These are phyloP conservation scores for Cephonodes hylas DNA, from an alignment of 2,888 invertebrate genomes.

Conservation along the genomic window DNA sequence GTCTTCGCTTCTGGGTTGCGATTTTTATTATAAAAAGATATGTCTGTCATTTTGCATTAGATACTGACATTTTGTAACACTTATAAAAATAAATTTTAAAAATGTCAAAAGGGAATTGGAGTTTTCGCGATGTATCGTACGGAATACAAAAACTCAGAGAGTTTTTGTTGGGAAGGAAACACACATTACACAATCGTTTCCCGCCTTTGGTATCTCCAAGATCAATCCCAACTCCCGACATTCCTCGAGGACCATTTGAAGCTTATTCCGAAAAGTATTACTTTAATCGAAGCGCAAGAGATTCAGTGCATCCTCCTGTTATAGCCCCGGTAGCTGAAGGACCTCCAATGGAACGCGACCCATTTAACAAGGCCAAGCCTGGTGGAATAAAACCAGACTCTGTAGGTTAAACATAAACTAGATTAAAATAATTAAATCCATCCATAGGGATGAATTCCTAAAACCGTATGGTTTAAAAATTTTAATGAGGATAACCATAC, in stretches of 20 bases:
- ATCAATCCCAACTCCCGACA: constrained; percentile 54
- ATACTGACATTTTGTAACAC: neutral
- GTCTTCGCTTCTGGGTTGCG: too few relatives aligned
- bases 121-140: constrained; percentile 55
- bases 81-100: too few relatives aligned
- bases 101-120: constrained; percentile 32
- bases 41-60: too few relatives aligned
- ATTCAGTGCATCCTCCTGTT: constrained; percentile 62
- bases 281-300: constrained; percentile 38
- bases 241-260: constrained; percentile 55
- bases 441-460: too few relatives aligned
- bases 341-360: constrained; percentile 33
- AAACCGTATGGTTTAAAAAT: too few relatives aligned
- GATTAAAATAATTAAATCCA: neutral
- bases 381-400: constrained; percentile 40
- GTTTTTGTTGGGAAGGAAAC: constrained; percentile 58
- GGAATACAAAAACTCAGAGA: constrained; percentile 49
- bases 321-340: constrained; percentile 61
- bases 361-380: constrained; percentile 27
- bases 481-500: too few relatives aligned
- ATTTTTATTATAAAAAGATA: too few relatives aligned
- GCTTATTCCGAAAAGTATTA: constrained; percentile 60
- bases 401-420: constrained; percentile 31
- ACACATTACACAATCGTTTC: constrained; percentile 53
- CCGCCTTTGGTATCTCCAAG: constrained; percentile 51